phyloP scores from a whole-genome alignment of 1,140 invertebrate species.

The Calosoma granatense region DNA sequence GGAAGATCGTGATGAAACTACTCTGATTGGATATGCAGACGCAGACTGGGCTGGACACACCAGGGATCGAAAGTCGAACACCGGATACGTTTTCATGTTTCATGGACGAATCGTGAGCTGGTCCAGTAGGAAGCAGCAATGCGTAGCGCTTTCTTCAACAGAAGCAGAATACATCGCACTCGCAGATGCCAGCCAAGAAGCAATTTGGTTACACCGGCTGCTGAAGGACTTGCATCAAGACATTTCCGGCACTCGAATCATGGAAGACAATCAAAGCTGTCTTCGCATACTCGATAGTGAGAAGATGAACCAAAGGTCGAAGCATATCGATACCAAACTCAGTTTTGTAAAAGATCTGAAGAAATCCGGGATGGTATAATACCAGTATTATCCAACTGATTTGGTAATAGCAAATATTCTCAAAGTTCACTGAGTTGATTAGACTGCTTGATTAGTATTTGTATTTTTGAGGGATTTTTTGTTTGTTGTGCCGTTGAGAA shows the following conservation, averaged over 20 bases:
- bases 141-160: constrained; percentile 36
- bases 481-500: too few relatives aligned
- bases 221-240: constrained; percentile 17
- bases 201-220: constrained; percentile 27
- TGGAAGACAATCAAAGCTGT: background rate
- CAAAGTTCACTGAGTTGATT: too few relatives aligned
- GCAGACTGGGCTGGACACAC: constrained; percentile 27
- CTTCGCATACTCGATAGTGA: background rate
- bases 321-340: background rate
- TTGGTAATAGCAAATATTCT: too few relatives aligned
- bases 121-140: constrained; percentile 29
- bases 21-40: constrained; percentile 23
- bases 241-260: background rate
- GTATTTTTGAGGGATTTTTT: too few relatives aligned
- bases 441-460: too few relatives aligned
- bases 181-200: constrained; percentile 31
- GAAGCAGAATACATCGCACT: constrained; percentile 40
- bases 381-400: background rate
- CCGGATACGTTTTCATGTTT: constrained; percentile 31
- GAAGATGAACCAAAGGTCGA: background rate
- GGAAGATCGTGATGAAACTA: background rate
- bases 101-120: constrained; percentile 19
- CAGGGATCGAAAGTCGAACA: constrained; percentile 25
- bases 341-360: background rate
- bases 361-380: too few relatives aligned